Evolutionary conservation across 2,797 vertebrate genomes (phyloP), one percentile per base, ranked within the genome.

Genomic region (Acipenser oxyrinchus): DNA sequence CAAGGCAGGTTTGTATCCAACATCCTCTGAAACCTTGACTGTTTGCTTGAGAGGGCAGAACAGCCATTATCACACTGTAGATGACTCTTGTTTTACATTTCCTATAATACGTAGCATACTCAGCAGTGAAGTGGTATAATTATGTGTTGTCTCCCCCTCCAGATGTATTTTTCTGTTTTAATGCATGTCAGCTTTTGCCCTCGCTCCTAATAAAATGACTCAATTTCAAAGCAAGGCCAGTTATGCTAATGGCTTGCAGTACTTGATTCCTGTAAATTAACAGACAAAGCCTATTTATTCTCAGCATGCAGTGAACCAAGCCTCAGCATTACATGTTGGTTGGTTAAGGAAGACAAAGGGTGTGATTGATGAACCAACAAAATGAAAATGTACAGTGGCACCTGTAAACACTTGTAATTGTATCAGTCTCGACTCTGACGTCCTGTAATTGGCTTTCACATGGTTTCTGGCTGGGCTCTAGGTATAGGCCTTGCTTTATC

Each of bases 41-140:
- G 15, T 18, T 49, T 23, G 12, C 37, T 52, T 55, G 51, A 62
- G 51, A 18, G 51, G 7, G n/a, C 48, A 1, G 61, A 52, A 7
- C 9, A 60, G 8, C 48, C 61, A 67, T 52, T 64, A 49, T 53
- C 63, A 63, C 15, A 3, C 15, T 48, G n/a, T 63, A 48, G 49
- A 60, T 67, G 49, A 51, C 65, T 18, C 55, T 67, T 67, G 11
- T 60, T 64, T 67, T 49, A 64, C n/a, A 64, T 67, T 67, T 52
- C 52, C 49, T 50, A 64, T 59, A 23, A 23, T 23, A 37, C 10
- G n/a, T 48, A 48, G 64, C 10, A 51, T 12, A 52, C 51, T 58
- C 50, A 37, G 37, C 48, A 51, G 9, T 18, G 3, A 23, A 69
- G 6, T 12, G 60, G 51, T 18, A 48, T 62, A 70, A 62, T 66